Base-by-base conservation (phyloP, 2,888 invertebrate species). In the Halictus ligatus region DNA sequence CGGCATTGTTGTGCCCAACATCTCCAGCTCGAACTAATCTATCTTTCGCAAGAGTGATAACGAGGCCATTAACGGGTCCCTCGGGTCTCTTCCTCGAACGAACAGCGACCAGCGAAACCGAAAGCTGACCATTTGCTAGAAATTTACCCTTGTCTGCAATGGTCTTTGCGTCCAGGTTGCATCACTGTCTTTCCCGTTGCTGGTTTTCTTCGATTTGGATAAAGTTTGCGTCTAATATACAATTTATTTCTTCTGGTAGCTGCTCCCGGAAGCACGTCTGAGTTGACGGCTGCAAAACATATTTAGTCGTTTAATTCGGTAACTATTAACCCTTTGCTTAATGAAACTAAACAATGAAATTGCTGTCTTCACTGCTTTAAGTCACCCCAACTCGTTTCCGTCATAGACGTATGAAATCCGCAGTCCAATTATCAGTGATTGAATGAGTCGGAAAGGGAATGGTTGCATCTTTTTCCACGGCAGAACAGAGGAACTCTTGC, bases 21-120 rank as follows among this genome's bases (percentile, higher is more conserved):
- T 85, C 69, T 78, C 77, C 81, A 85, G 75, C 83, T 84, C 80
- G 90, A 89, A 92, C 90, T 88, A 91, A 92, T 92, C 84, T 50
- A 54, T 81, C 75, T 89, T 88, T 87, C 89, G 75, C 82, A 89
- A 89, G 69, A 75, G 85, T 67, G 71, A 72, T 78, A 80, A 78
- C 43, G 18, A 69, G 67, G 67, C 67, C 67, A 69, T 69, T 69
- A 69, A 69, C 35, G 10, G 64, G 29, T 2, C 64, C 15, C n/a
- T 58, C 58, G 12, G 12, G 58, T 58, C n/a, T 29, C 29, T 64
- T 64, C 64, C 64, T 64, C 29, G 64, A 64, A 29, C 54, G 8
- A 58, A 58, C 54, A n/a, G n/a, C 54, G 54, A 58, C n/a, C 54
- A 21, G 10, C 54, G 64, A 64, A 64, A 64, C 29, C 15, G 64